Base-by-base conservation (phyloP, 1,140 invertebrate genomes). In the Drosophila prosaltans region DNA sequence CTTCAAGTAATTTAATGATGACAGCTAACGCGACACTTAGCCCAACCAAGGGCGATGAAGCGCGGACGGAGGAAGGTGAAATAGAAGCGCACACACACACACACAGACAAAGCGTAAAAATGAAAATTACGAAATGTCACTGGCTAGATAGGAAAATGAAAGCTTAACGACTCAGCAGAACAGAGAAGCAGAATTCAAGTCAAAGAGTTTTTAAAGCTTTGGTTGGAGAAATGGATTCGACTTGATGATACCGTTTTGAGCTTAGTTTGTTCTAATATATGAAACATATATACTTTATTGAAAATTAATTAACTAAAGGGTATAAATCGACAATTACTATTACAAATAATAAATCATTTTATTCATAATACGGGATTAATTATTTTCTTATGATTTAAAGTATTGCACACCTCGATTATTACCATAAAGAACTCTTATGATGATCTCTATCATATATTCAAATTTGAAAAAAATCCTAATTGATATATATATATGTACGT, bases 1-100 rank as follows among this genome's bases (percentile, higher is more conserved):
- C 70, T 39, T 26, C 64, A 64, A 80, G 84, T 83, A 88, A 88
- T 89, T 88, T 83, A 77, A 88, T 88, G 83, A 86, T 88, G 83
- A 89, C 83, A 88, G 76, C 72, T 69, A 72, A 70, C 40, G 67
- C 67, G 74, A 65, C 74, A 71, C 65, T 55, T 48, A 60, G 62
- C 26, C 26, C 8, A 7, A 40, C 40, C 40, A 36, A 45, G 32
- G 58, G 32, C 30, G 21, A 32, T 24, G 30, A 10, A 16, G 16
- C 16, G 16, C 16, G 30, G 16, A 10, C 9, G 0, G 21, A 26
- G 26, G 5, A 10, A 48, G 40, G 11, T 21, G 45, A 40, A 24
- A 58, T 64, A 26, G 24, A 43, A 26, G 40, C 60, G 39, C 41
- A 59, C 26, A 54, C 55, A 55, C 51, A 55, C 51, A 11, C 11